phyloP scores from a whole-genome alignment of 2,797 vertebrate genomes.

The Eulemur coronatus region DNA sequence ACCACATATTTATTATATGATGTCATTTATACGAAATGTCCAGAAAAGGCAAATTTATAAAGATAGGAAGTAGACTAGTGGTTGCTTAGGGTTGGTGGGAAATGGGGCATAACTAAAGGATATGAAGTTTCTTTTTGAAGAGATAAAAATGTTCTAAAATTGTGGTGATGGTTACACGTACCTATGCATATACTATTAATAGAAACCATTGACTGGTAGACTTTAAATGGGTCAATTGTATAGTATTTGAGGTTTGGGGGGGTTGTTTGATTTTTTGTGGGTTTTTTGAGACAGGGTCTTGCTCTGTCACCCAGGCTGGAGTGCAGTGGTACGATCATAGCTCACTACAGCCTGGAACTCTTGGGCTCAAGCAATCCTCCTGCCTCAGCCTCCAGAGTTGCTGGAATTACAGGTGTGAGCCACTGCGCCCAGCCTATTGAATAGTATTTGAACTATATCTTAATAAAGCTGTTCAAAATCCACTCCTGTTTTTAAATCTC shows the following conservation, averaged over 20 bases:
- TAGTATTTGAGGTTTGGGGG: neutral
- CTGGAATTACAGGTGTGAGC: too few relatives aligned
- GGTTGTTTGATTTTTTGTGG: neutral
- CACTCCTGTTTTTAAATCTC: neutral
- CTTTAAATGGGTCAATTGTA: neutral
- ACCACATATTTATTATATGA: neutral
- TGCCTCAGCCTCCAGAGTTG: neutral
- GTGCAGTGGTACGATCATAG: neutral
- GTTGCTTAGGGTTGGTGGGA: neutral
- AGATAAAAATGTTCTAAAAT: neutral
- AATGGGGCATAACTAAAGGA: neutral
- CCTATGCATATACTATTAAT: neutral
- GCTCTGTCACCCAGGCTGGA: neutral
- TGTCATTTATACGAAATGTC: neutral
- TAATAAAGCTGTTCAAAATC: neutral
- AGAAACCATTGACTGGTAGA: neutral
- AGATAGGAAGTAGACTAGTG: neutral
- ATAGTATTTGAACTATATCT: neutral
- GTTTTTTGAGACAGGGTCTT: neutral
- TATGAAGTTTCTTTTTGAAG: neutral
- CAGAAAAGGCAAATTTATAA: neutral
- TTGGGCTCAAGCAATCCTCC: neutral
- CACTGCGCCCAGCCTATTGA: neutral
- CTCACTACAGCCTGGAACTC: neutral
- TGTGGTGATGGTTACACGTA: neutral